Base-by-base conservation (phyloP, 2,797 vertebrate species). In the Adelosebastes latens region DNA sequence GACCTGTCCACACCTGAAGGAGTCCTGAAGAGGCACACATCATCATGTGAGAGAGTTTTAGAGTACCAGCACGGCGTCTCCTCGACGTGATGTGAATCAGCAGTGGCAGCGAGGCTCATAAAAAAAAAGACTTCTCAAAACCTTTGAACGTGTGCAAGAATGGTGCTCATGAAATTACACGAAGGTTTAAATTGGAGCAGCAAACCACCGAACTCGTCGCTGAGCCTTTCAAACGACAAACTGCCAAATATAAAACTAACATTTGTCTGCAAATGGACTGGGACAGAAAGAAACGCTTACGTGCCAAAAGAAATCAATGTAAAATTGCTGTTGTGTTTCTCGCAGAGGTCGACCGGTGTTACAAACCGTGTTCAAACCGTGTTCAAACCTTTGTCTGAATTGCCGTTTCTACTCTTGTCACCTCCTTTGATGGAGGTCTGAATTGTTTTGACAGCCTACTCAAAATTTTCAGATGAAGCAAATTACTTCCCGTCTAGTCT, bases 81-180 rank as follows among this genome's bases (percentile, higher is more conserved):
- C 34, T 82, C 72, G 69, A 29, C 18, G 71, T 58, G 82, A 84
- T 71, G 84, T 55, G 82, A 90, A 81, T 82, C 74, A 72, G 20
- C 60, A 69, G 67, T 52, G 79, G 25, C 82, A 84, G 68, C 18
- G 6, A 9, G 13, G 70, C 69, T 73, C 67, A 46, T 9, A 56
- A 62, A 25, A 62, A 83, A 75, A 59, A 55, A 7, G 13, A 31
- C 6, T 56, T 59, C 42, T 72, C 67, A 72, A 56, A 84, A 32
- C 29, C 31, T 25, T 24, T 63, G 36, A 79, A 62, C 6, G 6
- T 8, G 42, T 64, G 74, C 20, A 27, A 64, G 34, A 82, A 65
- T 20, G 10, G 56, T 18, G 77, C 71, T 83, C 66, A 53, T 78
- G 75, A 86, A 89, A 84, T 73, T 72, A 81, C 88, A 88, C 46